phyloP scores from a whole-genome alignment of 1,140 invertebrate species.

The Formica selysi region DNA sequence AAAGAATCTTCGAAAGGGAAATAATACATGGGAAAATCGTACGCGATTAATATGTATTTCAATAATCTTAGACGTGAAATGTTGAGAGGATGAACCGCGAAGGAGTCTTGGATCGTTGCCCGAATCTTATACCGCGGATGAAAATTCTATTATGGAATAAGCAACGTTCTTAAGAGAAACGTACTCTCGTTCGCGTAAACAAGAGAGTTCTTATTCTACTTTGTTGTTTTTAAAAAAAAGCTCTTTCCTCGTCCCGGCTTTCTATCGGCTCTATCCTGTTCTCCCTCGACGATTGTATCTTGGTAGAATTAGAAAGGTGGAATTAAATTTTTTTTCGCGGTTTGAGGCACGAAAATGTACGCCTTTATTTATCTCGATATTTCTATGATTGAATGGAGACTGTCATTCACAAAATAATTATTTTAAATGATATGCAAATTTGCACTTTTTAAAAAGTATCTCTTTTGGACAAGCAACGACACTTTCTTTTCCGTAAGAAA shows the following conservation, averaged over 20 bases:
- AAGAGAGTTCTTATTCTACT: not conserved
- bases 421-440: not conserved
- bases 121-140: not conserved
- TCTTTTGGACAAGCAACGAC: not conserved
- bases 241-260: not conserved
- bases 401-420: not conserved
- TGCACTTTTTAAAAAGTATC: not conserved
- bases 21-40: not conserved
- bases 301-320: too few species aligned
- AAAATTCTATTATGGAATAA: constrained; percentile 6
- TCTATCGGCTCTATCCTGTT: not conserved
- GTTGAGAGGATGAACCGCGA: not conserved
- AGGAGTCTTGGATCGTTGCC: constrained; percentile 9
- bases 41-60: constrained; percentile 7
- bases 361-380: not conserved
- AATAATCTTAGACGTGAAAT: not conserved
- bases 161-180: constrained; percentile 26
- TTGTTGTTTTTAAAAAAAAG: constrained; percentile 4
- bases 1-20: not conserved
- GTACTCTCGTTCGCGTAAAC: not conserved
- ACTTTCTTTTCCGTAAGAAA: not conserved
- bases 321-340: not conserved
- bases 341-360: not conserved
- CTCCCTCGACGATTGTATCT: constrained; percentile 2
- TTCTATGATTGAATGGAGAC: not conserved